These are phyloP conservation scores for Pristionchus exspectatus DNA, from an alignment of 2,888 invertebrate species.

Conservation along the genomic window DNA sequence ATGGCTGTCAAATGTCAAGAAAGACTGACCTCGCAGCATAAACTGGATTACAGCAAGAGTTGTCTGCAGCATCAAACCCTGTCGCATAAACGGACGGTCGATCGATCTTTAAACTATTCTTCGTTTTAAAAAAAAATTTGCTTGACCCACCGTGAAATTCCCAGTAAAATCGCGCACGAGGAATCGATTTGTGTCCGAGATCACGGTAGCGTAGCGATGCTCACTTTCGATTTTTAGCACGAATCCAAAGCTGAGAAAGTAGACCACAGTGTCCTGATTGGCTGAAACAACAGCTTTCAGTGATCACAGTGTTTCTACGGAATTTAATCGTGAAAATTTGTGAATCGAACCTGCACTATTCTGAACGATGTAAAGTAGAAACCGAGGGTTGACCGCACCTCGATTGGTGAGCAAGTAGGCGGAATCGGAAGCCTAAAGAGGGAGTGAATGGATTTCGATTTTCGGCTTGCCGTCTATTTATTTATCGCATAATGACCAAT, in stretches of 20 bases:
- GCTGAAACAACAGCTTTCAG: neutral
- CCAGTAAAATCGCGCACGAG: neutral
- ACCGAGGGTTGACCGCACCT: neutral
- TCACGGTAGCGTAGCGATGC: neutral
- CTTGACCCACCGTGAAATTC: neutral
- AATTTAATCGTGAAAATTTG: neutral
- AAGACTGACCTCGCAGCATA: neutral
- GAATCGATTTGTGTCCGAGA: conserved; percentile 8
- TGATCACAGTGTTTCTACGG: neutral
- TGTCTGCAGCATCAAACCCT: neutral
- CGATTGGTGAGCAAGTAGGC: neutral
- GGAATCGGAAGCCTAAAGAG: neutral
- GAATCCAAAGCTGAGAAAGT: neutral
- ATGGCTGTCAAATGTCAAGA: neutral
- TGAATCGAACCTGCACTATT: neutral
- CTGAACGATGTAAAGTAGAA: neutral
- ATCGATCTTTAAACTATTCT: neutral
- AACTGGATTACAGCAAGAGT: neutral
- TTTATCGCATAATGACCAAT: too few species aligned
- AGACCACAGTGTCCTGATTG: neutral
- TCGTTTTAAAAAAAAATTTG: neutral
- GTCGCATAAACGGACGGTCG: neutral
- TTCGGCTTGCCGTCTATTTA: too few species aligned
- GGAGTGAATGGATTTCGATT: neutral
- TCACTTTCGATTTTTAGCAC: neutral